Evolutionary conservation across 2,113 vertebrate species (phyloP).

Genomic region (Cryptotis parvus): DNA sequence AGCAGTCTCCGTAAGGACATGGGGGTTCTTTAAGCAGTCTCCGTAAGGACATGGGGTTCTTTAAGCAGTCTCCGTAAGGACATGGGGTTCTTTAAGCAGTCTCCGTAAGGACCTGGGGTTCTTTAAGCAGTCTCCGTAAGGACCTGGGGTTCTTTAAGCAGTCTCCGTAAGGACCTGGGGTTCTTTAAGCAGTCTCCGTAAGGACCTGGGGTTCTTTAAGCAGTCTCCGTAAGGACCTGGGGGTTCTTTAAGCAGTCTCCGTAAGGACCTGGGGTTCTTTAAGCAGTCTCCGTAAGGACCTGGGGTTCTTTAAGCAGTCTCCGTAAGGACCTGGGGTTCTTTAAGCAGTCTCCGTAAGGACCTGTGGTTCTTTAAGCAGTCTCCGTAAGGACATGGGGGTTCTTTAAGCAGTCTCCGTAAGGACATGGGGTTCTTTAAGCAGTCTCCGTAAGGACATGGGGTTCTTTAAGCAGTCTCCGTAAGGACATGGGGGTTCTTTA

Average conservation of each 20-base stretch:
- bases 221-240: not conserved
- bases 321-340: not conserved
- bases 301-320: conserved; percentile 39
- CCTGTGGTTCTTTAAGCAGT: conserved; percentile 38
- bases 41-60: not conserved
- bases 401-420: conserved; percentile 26
- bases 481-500: conserved; percentile 40
- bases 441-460: not conserved
- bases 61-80: not conserved
- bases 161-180: not conserved
- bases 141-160: conserved; percentile 39
- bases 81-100: conserved; percentile 39
- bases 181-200: conserved; percentile 23
- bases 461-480: conserved; percentile 17
- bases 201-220: conserved; percentile 40
- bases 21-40: conserved; percentile 43
- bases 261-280: conserved; percentile 17
- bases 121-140: conserved; percentile 1
- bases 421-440: conserved; percentile 41
- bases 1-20: not conserved
- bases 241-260: conserved; percentile 24
- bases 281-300: not conserved
- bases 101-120: not conserved
- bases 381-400: not conserved
- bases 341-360: not conserved